Conservation (phyloP, 2,113 vertebrate genomes). For the Saimiri boliviensis region DNA sequence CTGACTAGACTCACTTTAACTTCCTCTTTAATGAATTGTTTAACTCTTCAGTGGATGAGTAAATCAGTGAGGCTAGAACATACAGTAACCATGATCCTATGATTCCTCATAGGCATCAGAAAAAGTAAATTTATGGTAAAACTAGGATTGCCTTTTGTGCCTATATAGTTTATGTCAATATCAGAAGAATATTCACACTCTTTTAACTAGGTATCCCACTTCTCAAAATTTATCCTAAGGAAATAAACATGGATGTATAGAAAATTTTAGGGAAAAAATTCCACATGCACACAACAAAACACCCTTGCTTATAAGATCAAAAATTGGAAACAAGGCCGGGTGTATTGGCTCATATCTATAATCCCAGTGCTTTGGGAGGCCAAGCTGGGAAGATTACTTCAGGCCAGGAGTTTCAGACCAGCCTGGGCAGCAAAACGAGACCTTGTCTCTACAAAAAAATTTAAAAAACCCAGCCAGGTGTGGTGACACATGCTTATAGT, state of each 20-base stretch:
- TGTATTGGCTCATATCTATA: too few relatives aligned
- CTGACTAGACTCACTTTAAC: slow-evolving; percentile 52
- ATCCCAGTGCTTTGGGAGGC: too few relatives aligned
- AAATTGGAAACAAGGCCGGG: background rate
- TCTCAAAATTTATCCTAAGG: background rate
- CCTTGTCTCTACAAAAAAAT: too few relatives aligned
- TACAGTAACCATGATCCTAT: background rate
- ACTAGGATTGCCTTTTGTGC: background rate
- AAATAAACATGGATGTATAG: background rate
- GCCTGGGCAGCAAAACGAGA: too few relatives aligned
- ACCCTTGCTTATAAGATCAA: background rate
- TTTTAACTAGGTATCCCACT: background rate
- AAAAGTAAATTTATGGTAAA: background rate
- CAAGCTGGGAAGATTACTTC: too few relatives aligned
- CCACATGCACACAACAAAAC: background rate
- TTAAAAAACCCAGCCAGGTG: too few relatives aligned
- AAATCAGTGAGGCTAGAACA: background rate
- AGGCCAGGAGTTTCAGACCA: too few relatives aligned
- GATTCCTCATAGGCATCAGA: background rate
- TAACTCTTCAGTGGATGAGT: background rate
- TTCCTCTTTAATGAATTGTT: background rate
- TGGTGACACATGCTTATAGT: too few relatives aligned
- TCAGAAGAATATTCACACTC: background rate
- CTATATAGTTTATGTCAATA: background rate
- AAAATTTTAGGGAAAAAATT: background rate